A percentile compares a stretch with the other conserved stretches of the same genome.
Conservation (phyloP, 2,113 vertebrate genomes). For the Meriones unguiculatus region DNA sequence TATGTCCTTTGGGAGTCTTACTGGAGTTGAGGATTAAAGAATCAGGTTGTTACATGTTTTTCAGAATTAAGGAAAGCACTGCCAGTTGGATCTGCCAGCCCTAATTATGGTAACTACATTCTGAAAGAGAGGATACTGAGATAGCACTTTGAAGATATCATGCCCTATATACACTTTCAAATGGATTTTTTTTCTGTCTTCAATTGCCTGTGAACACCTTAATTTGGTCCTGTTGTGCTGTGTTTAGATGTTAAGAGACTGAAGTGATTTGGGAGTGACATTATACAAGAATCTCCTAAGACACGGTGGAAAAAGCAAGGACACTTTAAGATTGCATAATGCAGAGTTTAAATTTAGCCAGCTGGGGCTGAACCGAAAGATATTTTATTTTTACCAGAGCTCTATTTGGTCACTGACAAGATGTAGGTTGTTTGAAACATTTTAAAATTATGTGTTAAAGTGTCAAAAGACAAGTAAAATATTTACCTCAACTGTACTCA, state of each 20-base stretch:
- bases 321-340: slow-evolving; percentile 81
- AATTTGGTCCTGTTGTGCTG: slow-evolving; percentile 59
- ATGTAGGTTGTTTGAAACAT: slow-evolving; percentile 66
- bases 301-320: slow-evolving; percentile 70
- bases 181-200: slow-evolving; percentile 67
- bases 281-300: slow-evolving; percentile 64
- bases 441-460: slow-evolving; percentile 64
- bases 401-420: slow-evolving; percentile 73
- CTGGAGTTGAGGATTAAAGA: slow-evolving; percentile 75
- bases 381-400: slow-evolving; percentile 80
- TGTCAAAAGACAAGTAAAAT: slow-evolving; percentile 71
- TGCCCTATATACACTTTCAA: slow-evolving; percentile 61
- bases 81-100: slow-evolving; percentile 61
- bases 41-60: slow-evolving; percentile 76
- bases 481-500: slow-evolving; percentile 62
- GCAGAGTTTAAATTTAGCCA: slow-evolving; percentile 77
- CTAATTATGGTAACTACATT: slow-evolving; percentile 76
- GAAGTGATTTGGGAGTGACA: slow-evolving; percentile 64
- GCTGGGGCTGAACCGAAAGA: slow-evolving; percentile 70
- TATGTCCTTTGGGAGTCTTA: slow-evolving; percentile 66
- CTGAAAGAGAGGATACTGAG: slow-evolving; percentile 70
- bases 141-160: slow-evolving; percentile 69
- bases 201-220: slow-evolving; percentile 55
- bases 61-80: slow-evolving; percentile 70
- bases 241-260: slow-evolving; percentile 73